Percentiles rank a stretch among this genome's conserved stretches.
phyloP scores from a whole-genome alignment of 2,888 invertebrate species.

The Athetis lepigone region DNA sequence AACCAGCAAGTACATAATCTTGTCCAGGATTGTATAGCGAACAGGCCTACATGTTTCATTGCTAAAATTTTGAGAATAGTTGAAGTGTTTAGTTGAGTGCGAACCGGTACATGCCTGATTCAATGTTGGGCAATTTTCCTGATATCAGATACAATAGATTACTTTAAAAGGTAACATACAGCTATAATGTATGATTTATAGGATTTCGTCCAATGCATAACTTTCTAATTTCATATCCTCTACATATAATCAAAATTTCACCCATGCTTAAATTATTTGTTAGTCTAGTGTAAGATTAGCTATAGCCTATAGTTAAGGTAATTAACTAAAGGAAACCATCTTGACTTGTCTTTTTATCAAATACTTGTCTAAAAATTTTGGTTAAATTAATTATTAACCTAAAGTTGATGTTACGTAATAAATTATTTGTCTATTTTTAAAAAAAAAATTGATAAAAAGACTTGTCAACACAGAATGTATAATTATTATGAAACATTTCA shows the following conservation, averaged over 20 bases:
- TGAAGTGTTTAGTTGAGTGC: too few relatives aligned
- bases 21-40: background rate
- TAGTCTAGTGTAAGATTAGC: too few relatives aligned
- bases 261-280: too few relatives aligned
- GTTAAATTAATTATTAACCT: too few relatives aligned
- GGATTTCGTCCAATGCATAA: background rate
- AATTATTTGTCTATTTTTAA: background rate
- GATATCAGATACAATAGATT: background rate
- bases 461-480: too few relatives aligned
- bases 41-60: background rate
- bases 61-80: background rate
- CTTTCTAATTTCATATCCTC: background rate
- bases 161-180: background rate
- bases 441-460: too few relatives aligned
- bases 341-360: too few relatives aligned
- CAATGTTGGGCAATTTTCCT: background rate
- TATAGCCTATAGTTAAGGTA: too few relatives aligned
- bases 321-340: too few relatives aligned
- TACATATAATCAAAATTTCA: background rate
- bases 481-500: background rate
- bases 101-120: background rate
- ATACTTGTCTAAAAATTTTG: too few relatives aligned
- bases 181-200: too few relatives aligned
- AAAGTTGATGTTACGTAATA: too few relatives aligned
- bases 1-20: background rate